Evolutionary conservation across 2,113 vertebrate genomes (phyloP), one percentile per base, ranked within the genome.

Genomic region (Rhinoderma darwinii): DNA sequence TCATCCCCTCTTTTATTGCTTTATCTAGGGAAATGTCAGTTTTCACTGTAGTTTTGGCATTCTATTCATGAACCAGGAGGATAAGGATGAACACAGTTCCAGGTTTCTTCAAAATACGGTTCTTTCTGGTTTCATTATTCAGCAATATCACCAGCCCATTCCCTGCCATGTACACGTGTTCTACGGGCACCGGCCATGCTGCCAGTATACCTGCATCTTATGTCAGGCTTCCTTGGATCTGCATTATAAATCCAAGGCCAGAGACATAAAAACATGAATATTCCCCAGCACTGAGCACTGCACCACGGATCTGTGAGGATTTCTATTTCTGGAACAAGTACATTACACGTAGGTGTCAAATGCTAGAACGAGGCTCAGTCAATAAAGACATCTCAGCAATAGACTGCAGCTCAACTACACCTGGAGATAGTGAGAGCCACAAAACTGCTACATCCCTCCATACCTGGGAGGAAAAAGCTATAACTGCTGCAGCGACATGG

Each of bases 311-410:
- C 50, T 54, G 50, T 12, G 17, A 56, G 76, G 15, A 22, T 35
- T 79, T 54, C 76, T 79, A 79, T 79, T 79, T 35, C 76, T 54
- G 47, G 76, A 32, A 37, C 3, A 12, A 32, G 50, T 56, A 35
- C 76, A 79, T 79, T 20, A 10, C 50, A 56, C 30, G 74, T 77
- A 77, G 44, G 74, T 30, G 74, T 51, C 74, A 77, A 47, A 25
- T 20, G 18, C 18, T 35, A 54, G 50, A 79, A 56, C 32, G 50
- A 79, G 76, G 47, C 74, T 30, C 50, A 56, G 50, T 54, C 76
- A 54, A 79, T 56, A 30, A 47, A 77, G 74, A 77, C 43, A 32
- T 77, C 44, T 51, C 44, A 37, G 50, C 50, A 35, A 11, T 50
- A 22, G 32, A 56, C 32, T 54, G 41, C 76, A 37, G 76, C 18